Conservation (phyloP, 2,113 vertebrate species). For the Lepisosteus oculatus region DNA sequence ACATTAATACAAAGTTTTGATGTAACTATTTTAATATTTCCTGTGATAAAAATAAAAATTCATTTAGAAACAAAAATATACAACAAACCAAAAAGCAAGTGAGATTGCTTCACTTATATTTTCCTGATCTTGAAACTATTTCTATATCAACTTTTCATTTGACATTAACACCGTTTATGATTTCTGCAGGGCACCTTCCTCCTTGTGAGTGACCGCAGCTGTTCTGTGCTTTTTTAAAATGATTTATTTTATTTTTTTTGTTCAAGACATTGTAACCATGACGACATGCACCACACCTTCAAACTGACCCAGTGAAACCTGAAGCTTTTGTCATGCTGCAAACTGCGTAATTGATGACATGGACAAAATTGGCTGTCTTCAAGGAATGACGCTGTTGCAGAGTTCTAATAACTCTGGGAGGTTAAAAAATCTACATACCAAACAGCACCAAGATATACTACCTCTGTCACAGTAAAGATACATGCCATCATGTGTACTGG, state of each 20-base stretch:
- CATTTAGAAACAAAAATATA: neutral
- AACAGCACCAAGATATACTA: no score
- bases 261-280: constrained; percentile 29
- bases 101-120: constrained; percentile 8
- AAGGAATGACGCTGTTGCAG: no score
- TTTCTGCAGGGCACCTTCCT: neutral
- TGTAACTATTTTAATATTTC: neutral
- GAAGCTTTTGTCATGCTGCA: neutral
- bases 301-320: constrained; percentile 15
- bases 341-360: neutral
- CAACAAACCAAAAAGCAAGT: no score
- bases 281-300: constrained; percentile 30
- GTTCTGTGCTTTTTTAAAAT: constrained; percentile 36
- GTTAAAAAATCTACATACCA: no score
- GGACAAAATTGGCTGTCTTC: no score
- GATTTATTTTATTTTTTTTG: constrained; percentile 24
- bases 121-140: constrained; percentile 14
- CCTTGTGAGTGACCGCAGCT: constrained; percentile 29
- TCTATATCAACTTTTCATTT: constrained; percentile 13
- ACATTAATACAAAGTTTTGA: no score
- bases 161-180: constrained; percentile 14
- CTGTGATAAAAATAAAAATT: neutral
- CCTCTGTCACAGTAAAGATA: no score
- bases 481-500: no score
- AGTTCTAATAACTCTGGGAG: no score